phyloP scores from a whole-genome alignment of 2,797 vertebrate species.

The Argentina silus region DNA sequence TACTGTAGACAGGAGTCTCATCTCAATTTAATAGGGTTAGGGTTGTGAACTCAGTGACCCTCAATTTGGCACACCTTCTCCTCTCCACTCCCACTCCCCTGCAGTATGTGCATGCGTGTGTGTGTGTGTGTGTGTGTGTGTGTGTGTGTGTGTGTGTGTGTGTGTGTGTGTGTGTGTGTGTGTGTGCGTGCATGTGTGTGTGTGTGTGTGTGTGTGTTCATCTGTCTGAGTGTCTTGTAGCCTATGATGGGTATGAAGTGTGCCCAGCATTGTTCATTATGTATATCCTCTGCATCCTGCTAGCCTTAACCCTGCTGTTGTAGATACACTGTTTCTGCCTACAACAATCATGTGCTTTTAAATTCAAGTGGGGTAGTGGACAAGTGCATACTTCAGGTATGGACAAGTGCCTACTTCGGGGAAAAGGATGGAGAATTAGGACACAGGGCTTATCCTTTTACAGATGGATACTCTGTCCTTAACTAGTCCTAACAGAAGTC shows the following conservation, averaged over 20 bases:
- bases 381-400: no score
- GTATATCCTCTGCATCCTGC: background rate
- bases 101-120: background rate
- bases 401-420: no score
- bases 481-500: no score
- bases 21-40: background rate
- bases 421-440: no score
- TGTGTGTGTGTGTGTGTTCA: conserved; percentile 27
- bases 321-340: no score
- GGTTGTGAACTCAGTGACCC: background rate
- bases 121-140: background rate
- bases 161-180: background rate
- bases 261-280: background rate
- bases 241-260: background rate
- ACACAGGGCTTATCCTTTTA: no score
- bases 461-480: no score
- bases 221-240: conserved; percentile 21
- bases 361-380: no score
- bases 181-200: conserved; percentile 4
- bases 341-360: no score
- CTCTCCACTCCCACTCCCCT: background rate
- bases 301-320: background rate
- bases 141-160: background rate
- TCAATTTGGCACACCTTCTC: no score
- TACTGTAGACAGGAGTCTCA: background rate